phyloP scores from a whole-genome alignment of 2,113 vertebrate genomes.

The Bubalus kerabau region DNA sequence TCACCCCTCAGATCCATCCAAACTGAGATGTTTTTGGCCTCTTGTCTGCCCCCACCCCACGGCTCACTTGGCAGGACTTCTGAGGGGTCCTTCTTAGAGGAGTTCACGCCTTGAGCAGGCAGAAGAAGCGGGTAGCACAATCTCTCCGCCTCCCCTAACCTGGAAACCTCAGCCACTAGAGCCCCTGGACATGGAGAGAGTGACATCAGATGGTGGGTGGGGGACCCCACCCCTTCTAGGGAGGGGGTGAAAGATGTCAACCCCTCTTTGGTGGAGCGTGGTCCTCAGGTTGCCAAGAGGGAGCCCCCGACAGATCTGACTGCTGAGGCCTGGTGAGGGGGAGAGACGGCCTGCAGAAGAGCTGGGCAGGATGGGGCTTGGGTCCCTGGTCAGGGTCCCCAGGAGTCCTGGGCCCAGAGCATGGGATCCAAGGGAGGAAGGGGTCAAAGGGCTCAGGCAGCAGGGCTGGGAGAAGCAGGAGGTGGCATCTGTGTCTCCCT shows the following conservation, averaged over 20 bases:
- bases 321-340: background rate
- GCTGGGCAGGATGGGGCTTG: background rate
- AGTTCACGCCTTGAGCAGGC: background rate
- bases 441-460: background rate
- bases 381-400: accelerated
- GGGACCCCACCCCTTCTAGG: background rate
- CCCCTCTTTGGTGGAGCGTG: background rate
- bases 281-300: background rate
- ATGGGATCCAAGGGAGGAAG: no score
- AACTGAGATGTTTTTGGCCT: conserved; percentile 82
- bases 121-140: background rate
- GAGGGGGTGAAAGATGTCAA: no score
- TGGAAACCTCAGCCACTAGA: background rate
- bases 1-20: conserved; percentile 89
- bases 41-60: background rate
- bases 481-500: no score
- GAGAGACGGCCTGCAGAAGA: background rate
- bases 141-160: background rate
- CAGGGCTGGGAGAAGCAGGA: background rate
- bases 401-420: background rate
- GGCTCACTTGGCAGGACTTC: conserved; percentile 12
- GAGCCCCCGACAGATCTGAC: background rate
- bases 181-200: no score
- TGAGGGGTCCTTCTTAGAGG: background rate
- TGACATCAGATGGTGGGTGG: accelerated